Evolutionary conservation across 1,140 invertebrate species (phyloP), one percentile per base, ranked within the genome.

Genomic region (Eumeta japonica): DNA sequence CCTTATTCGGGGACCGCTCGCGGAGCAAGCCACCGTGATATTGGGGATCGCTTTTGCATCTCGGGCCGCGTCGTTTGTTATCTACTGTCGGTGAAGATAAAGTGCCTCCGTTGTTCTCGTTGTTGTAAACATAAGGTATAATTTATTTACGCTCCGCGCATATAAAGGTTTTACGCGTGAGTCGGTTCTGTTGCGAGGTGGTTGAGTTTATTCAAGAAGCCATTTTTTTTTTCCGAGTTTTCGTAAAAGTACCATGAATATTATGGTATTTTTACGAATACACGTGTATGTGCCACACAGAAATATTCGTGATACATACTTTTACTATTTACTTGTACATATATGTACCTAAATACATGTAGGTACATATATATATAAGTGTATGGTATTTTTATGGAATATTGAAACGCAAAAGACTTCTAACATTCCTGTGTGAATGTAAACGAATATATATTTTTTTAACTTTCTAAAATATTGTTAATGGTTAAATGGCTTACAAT

Each of bases 41-140:
- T 24, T 24, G 20, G n/a, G 20, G 20, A 24, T 24, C n/a, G n/a
- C 20, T 24, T 24, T n/a, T 24, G 20, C 20, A 24, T 24, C 20
- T 7, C 5, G n/a, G 20, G n/a, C 5, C 20, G n/a, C 20, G 20
- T n/a, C 5, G n/a, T 24, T 24, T 24, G n/a, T 24, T n/a, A 24
- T 24, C n/a, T 24, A 5, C 20, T 24, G 20, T 7, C 20, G n/a
- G 20, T n/a, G 20, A 24, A 24, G 20, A 24, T n/a, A n/a, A 24
- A 24, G 20, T 24, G 20, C 20, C n/a, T n/a, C n/a, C n/a, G n/a
- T 24, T 24, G n/a, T 7, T 24, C 5, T n/a, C 5, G 20, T 24
- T 24, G 20, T 24, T 7, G 5, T 24, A 24, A 24, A 24, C n/a
- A n/a, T n/a, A n/a, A n/a, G n/a, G n/a, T n/a, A n/a, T n/a, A n/a